phyloP scores from a whole-genome alignment of 2,888 invertebrate species.

The Malacosoma neustria region DNA sequence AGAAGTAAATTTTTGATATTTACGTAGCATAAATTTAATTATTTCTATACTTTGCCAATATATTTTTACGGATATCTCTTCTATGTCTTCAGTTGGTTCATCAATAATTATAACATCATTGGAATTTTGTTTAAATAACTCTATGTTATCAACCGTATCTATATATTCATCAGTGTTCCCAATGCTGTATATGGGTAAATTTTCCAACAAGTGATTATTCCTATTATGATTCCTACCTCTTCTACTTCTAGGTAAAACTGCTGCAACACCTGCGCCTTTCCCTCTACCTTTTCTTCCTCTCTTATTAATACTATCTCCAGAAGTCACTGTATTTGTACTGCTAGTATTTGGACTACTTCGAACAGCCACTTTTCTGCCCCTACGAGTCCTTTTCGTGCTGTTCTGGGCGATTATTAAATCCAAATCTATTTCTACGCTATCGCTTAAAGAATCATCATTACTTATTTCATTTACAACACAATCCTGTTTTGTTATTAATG shows the following conservation, averaged over 20 bases:
- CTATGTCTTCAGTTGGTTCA: constrained; percentile 38
- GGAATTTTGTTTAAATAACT: constrained; percentile 28
- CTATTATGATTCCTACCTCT: background rate
- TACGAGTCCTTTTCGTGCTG: background rate
- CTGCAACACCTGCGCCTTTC: background rate
- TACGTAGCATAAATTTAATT: constrained; percentile 47
- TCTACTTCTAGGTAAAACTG: background rate
- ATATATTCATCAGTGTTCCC: constrained; percentile 54
- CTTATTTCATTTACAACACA: constrained; percentile 9
- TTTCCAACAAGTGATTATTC: background rate
- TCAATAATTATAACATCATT: constrained; percentile 23
- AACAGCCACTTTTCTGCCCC: background rate
- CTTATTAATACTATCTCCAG: background rate
- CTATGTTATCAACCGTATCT: constrained; percentile 32
- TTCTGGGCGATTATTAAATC: constrained; percentile 27
- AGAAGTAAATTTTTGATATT: constrained; percentile 45
- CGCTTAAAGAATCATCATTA: constrained; percentile 13
- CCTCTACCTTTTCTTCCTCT: background rate
- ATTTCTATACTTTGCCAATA: constrained; percentile 57
- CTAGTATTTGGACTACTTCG: too few relatives aligned
- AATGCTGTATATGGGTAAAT: constrained; percentile 32
- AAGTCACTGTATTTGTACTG: background rate
- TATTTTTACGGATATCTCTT: constrained; percentile 60
- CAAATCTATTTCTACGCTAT: constrained; percentile 22
- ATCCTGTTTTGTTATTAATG: background rate